Conservation (phyloP, 2,888 invertebrate genomes). For the Nudaria mundana region DNA sequence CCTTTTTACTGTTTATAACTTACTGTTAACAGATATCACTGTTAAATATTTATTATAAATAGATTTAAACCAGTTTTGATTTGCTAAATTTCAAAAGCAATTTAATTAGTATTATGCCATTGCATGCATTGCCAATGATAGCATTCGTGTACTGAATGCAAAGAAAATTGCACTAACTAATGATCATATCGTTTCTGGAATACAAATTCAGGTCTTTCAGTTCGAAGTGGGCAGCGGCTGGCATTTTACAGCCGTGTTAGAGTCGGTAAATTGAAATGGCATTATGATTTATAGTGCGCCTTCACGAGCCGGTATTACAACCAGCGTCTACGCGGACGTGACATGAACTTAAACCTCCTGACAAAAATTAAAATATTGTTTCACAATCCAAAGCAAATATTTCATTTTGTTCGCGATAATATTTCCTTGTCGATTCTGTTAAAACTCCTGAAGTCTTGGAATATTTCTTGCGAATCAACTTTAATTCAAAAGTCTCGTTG, state of each 20-base stretch:
- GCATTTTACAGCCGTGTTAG: slow-evolving; percentile 65
- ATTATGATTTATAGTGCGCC: slow-evolving; percentile 74
- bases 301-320: slow-evolving; percentile 68
- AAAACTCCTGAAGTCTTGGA: too few relatives aligned
- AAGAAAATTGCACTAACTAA: slow-evolving; percentile 78
- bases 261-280: slow-evolving; percentile 74
- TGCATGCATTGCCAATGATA: slow-evolving; percentile 54
- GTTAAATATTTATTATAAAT: too few relatives aligned
- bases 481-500: too few relatives aligned
- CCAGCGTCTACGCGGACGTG: slow-evolving; percentile 66
- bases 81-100: slow-evolving; percentile 60
- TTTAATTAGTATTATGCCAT: slow-evolving; percentile 67
- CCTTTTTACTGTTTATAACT: too few relatives aligned
- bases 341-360: slow-evolving; percentile 54
- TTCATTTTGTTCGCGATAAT: too few relatives aligned
- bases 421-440: too few relatives aligned
- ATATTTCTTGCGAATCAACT: too few relatives aligned
- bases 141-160: slow-evolving; percentile 64
- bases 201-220: slow-evolving; percentile 76
- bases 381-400: not conserved
- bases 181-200: slow-evolving; percentile 75
- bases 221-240: slow-evolving; percentile 53
- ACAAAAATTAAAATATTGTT: slow-evolving; percentile 32
- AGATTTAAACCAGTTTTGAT: too few relatives aligned
- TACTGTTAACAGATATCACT: too few relatives aligned